phyloP scores from a whole-genome alignment of 2,888 invertebrate genomes.

The Tupiocoris notatus region DNA sequence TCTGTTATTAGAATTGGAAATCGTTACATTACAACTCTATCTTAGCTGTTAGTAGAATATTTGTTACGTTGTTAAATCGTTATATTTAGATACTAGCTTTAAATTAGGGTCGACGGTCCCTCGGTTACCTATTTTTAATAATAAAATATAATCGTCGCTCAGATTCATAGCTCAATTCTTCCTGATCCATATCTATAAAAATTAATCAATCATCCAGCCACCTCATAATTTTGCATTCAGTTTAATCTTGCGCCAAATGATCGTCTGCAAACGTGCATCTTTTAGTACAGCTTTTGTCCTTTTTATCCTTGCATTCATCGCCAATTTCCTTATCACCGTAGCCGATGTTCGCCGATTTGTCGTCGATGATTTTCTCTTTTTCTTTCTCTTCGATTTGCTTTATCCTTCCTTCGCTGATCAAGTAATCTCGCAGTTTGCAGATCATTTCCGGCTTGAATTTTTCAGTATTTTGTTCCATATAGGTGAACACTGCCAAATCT shows the following conservation, averaged over 20 bases:
- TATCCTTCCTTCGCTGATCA: constrained; percentile 65
- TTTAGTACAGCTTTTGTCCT: too few relatives aligned
- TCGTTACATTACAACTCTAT: background rate
- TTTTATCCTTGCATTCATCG: background rate
- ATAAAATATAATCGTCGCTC: background rate
- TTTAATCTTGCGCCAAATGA: too few relatives aligned
- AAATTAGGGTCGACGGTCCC: background rate
- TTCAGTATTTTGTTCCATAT: constrained; percentile 69
- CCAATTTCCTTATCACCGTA: background rate
- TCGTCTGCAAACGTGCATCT: background rate
- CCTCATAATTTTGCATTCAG: too few relatives aligned
- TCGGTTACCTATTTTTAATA: constrained; percentile 33
- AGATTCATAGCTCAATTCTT: too few relatives aligned
- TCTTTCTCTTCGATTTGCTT: background rate
- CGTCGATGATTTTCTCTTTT: background rate
- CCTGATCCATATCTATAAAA: too few relatives aligned
- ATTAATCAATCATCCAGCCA: too few relatives aligned
- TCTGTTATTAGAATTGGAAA: background rate
- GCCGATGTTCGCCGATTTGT: too few relatives aligned
- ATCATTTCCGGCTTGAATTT: constrained; percentile 69
- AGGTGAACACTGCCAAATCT: constrained; percentile 75
- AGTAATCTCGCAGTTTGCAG: constrained; percentile 67
- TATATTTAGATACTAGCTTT: background rate
- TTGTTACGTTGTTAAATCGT: constrained; percentile 3
- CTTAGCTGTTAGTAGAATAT: background rate